Evolutionary conservation across 2,888 invertebrate species (phyloP).

Genomic region (Leptogaster cylindrica): DNA sequence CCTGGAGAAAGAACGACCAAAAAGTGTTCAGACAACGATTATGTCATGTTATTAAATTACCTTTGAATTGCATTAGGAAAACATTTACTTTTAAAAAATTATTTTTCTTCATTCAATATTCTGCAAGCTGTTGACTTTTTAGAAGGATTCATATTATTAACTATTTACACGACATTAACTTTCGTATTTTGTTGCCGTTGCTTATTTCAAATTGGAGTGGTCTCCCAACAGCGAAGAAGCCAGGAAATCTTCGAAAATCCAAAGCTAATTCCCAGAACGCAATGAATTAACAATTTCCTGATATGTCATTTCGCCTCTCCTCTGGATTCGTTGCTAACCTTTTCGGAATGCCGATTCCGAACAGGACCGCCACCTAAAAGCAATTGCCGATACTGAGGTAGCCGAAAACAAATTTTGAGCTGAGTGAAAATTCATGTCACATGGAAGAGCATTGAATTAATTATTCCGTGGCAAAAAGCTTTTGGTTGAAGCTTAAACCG

Average conservation of each 20-base stretch:
- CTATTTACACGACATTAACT: no score
- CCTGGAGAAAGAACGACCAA: no score
- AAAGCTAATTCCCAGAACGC: conserved; percentile 11
- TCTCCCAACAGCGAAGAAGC: no score
- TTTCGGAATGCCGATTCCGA: conserved; percentile 17
- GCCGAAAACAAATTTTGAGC: conserved; percentile 5
- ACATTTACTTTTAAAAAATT: no score
- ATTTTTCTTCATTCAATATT: no score
- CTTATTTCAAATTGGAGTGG: no score
- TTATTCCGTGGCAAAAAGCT: conserved; percentile 12
- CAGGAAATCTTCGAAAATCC: conserved; percentile 5
- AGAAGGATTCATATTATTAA: no score
- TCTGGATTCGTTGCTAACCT: not conserved
- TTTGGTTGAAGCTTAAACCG: not conserved
- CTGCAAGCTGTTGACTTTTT: no score
- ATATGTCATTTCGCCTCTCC: not conserved
- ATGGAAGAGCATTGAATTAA: conserved; percentile 31
- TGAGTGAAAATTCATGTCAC: conserved; percentile 45
- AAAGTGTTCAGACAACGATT: no score
- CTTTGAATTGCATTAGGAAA: no score
- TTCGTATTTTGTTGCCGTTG: no score
- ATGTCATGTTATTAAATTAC: no score
- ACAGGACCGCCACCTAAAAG: conserved; percentile 14
- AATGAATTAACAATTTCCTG: conserved; percentile 29
- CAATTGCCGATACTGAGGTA: conserved; percentile 28